Evolutionary conservation across 2,113 vertebrate species (phyloP).

Genomic region (Catharus minimus): DNA sequence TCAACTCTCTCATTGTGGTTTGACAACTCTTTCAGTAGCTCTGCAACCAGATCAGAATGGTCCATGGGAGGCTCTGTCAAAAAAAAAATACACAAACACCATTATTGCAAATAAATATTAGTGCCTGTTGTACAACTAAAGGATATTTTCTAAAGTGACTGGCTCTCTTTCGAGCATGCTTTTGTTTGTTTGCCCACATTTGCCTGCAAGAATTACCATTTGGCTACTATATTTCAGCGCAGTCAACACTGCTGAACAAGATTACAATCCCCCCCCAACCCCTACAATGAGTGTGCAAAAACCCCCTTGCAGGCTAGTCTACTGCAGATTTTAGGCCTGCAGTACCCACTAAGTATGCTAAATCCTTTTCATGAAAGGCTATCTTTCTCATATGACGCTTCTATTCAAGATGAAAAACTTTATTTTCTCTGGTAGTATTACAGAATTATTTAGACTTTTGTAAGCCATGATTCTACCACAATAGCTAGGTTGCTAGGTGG

Average conservation of each 20-base stretch:
- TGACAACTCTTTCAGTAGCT: conserved; percentile 92
- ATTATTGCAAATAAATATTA: background rate
- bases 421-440: background rate
- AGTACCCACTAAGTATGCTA: background rate
- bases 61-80: conserved; percentile 85
- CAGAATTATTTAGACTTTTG: background rate
- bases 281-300: background rate
- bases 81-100: background rate
- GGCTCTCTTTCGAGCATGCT: background rate
- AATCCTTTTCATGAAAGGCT: background rate
- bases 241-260: background rate
- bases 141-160: background rate
- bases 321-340: background rate
- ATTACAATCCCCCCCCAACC: background rate
- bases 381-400: background rate
- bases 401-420: background rate
- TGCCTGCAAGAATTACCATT: background rate
- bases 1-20: conserved; percentile 94
- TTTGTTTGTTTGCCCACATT: background rate
- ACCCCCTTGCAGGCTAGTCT: rapidly evolving
- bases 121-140: background rate
- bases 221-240: background rate
- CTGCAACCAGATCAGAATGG: conserved; percentile 91
- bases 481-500: rapidly evolving
- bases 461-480: background rate